Evolutionary conservation across 2,888 invertebrate genomes (phyloP).

Genomic region (Lycia hirtaria): DNA sequence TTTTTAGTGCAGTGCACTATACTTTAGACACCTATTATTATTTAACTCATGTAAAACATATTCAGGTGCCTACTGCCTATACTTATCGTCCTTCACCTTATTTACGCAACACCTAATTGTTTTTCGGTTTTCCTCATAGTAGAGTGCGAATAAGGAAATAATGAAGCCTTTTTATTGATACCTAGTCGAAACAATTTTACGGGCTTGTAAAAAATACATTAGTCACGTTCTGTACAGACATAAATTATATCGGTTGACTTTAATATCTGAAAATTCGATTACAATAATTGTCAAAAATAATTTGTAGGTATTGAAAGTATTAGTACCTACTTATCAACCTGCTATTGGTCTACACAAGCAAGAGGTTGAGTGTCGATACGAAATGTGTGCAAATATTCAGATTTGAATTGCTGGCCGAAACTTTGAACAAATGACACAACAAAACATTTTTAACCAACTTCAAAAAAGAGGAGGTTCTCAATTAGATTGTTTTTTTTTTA

Average conservation of each 20-base stretch:
- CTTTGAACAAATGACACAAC: too few relatives aligned
- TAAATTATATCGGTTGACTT: background rate
- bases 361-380: too few relatives aligned
- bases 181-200: slow-evolving; percentile 30
- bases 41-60: background rate
- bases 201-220: slow-evolving; percentile 15
- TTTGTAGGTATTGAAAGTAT: background rate
- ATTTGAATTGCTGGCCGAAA: too few relatives aligned
- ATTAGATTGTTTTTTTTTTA: too few relatives aligned
- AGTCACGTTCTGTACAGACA: slow-evolving; percentile 20
- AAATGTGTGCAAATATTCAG: too few relatives aligned
- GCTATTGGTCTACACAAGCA: too few relatives aligned
- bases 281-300: background rate
- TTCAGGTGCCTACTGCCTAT: background rate
- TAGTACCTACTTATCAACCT: too few relatives aligned
- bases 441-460: too few relatives aligned
- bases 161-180: slow-evolving; percentile 29
- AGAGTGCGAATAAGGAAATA: slow-evolving; percentile 33
- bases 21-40: too few relatives aligned
- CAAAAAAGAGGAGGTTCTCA: too few relatives aligned
- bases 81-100: slow-evolving; percentile 46
- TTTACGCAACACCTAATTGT: slow-evolving; percentile 23
- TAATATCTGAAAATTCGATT: background rate
- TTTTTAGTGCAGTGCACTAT: too few relatives aligned
- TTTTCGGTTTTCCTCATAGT: slow-evolving; percentile 37